These are phyloP conservation scores for Lepidochitona cinerea DNA, from an alignment of 2,888 invertebrate species.

Conservation along the genomic window DNA sequence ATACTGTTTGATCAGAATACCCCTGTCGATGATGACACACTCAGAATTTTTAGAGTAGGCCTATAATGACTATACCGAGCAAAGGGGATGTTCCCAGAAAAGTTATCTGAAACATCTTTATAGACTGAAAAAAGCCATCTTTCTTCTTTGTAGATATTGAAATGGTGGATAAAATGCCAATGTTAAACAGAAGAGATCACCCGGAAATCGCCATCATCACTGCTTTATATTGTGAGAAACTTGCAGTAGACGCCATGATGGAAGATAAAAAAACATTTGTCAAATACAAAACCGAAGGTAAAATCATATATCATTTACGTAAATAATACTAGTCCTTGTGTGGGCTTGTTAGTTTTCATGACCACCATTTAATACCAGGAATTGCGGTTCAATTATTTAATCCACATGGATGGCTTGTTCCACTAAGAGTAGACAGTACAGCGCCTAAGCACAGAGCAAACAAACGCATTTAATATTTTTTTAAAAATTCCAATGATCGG, in stretches of 20 bases:
- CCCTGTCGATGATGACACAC: not conserved
- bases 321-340: too few species aligned
- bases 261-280: constrained; percentile 97
- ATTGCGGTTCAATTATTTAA: too few species aligned
- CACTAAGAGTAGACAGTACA: too few species aligned
- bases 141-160: constrained; percentile 57
- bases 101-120: too few species aligned
- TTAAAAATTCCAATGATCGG: too few species aligned
- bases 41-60: not conserved
- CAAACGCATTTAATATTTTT: too few species aligned
- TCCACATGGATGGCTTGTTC: too few species aligned
- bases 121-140: too few species aligned
- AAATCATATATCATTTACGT: constrained; percentile 66
- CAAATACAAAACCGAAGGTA: constrained; percentile 95
- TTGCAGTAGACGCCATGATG: constrained; percentile 98
- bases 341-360: too few species aligned
- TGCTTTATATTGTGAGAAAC: constrained; percentile 96
- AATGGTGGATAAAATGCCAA: constrained; percentile 94
- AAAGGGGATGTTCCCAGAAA: not conserved
- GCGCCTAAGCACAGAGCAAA: too few species aligned
- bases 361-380: too few species aligned
- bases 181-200: constrained; percentile 88
- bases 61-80: not conserved
- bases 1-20: not conserved
- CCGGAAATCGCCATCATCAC: constrained; percentile 99